A percentile compares a stretch with the other conserved stretches of the same genome.
These are phyloP conservation scores for Oxycera nigricornis DNA, from an alignment of 2,888 invertebrate species.

Conservation along the genomic window DNA sequence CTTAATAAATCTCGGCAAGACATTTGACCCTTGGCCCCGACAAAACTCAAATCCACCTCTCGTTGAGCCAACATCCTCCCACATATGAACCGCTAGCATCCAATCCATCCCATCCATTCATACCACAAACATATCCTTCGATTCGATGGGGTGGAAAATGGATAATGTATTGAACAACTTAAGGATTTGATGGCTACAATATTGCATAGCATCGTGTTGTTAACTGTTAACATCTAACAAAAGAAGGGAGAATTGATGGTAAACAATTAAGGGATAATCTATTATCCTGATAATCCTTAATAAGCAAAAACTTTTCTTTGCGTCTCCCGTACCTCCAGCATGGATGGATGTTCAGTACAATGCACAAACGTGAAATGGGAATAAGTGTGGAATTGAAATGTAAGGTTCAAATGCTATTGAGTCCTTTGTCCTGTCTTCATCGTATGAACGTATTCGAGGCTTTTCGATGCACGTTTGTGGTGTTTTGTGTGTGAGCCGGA, in stretches of 20 bases:
- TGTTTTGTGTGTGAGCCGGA: not conserved
- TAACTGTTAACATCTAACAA: slow-evolving; percentile 47
- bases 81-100: not conserved
- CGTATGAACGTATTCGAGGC: no score
- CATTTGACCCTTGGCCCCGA: not conserved
- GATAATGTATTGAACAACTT: slow-evolving; percentile 49
- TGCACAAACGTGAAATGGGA: no score
- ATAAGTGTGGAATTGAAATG: no score
- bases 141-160: slow-evolving; percentile 51
- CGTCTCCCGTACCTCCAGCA: no score
- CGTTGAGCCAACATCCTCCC: not conserved
- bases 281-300: slow-evolving; percentile 49
- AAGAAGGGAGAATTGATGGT: slow-evolving; percentile 48
- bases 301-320: slow-evolving; percentile 44
- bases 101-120: slow-evolving; percentile 1
- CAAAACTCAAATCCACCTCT: no score
- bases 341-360: no score
- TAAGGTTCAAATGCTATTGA: not conserved
- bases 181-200: slow-evolving; percentile 49
- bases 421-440: not conserved
- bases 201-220: slow-evolving; percentile 48
- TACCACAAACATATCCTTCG: slow-evolving; percentile 32
- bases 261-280: slow-evolving; percentile 49
- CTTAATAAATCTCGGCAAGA: not conserved
- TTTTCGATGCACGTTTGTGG: no score